Evolutionary conservation across 2,797 vertebrate genomes (phyloP), one percentile per base, ranked within the genome.

Genomic region (Poeciliopsis paucimaculata): DNA sequence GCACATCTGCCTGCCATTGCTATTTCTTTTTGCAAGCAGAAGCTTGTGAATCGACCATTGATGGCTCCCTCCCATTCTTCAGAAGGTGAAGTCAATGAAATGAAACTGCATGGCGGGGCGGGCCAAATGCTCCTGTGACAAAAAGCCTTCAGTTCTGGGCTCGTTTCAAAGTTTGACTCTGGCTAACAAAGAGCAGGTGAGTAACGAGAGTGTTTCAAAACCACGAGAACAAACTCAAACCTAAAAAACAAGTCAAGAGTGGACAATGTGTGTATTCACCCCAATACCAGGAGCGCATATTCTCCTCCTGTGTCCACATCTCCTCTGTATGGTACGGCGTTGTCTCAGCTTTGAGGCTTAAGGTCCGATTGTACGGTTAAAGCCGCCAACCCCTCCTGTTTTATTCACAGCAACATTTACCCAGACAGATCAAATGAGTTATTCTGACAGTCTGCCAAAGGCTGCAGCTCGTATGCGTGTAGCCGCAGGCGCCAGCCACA

Each of bases 201-300:
- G 72, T 43, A 68, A 72, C 70, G 75, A 77, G 82, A 88, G 72
- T 83, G 77, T 76, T 87, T 88, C 83, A 83, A 87, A 87, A 88
- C 87, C 64, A 15, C 34, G 45, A 16, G 11, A 71, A 82, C 64
- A 51, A 57, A 64, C 46, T 70, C 74, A 77, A 72, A 83, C 72
- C 20, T 64, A 60, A 68, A 68, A 51, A 78, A 3, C 49, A 62
- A 43, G 43, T 78, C 15, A 57, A 49, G 26, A 46, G 78, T 55
- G 55, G 72, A 31, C 41, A 39, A 70, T 39, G 72, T 43, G 47
- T 18, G 41, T 31, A 43, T 66, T 76, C 28, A 70, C 60, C 57
- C 13, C 23, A 28, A 43, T 39, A 26, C 26, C 66, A 46, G 77
- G 74, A 81, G 80, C 78, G 79, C 64, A 83, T 60, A 51, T 84